phyloP scores from a whole-genome alignment of 2,888 invertebrate genomes.

The Thymelicus lineola region DNA sequence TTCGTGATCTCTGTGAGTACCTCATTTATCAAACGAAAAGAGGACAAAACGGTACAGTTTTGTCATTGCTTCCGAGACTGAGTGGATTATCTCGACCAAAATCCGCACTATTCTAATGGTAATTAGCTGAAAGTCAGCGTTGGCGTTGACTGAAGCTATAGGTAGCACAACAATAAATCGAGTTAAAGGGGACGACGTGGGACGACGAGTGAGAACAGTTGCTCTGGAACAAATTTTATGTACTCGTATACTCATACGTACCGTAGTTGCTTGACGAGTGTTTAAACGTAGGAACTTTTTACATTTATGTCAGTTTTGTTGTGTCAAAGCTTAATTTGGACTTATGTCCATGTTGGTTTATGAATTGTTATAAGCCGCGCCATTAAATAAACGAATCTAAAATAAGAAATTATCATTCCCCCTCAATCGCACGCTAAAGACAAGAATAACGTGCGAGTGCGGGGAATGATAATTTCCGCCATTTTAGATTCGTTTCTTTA shows the following conservation, averaged over 20 bases:
- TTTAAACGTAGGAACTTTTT: conserved; percentile 19
- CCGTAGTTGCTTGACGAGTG: conserved; percentile 17
- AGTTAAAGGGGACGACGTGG: conserved; percentile 79
- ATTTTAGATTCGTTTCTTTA: too few species aligned
- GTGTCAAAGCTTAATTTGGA: conserved; percentile 8
- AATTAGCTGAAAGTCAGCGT: conserved; percentile 74
- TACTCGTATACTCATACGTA: conserved; percentile 62
- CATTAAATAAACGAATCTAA: too few species aligned
- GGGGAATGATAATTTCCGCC: too few species aligned
- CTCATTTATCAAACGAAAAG: conserved; percentile 27
- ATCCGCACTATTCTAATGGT: conserved; percentile 64
- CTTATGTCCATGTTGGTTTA: too few species aligned
- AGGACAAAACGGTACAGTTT: conserved; percentile 29
- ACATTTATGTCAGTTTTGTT: neutral
- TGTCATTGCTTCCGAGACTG: conserved; percentile 29
- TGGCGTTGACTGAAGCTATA: conserved; percentile 63
- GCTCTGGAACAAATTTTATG: conserved; percentile 77
- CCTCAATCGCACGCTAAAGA: too few species aligned
- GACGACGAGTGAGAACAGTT: conserved; percentile 67
- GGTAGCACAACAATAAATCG: conserved; percentile 80
- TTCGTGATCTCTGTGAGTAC: conserved; percentile 1
- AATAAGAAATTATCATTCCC: too few species aligned
- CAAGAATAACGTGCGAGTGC: too few species aligned
- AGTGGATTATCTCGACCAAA: conserved; percentile 27
- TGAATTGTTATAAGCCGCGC: too few species aligned